These are phyloP conservation scores for Pandemis heparana DNA, from an alignment of 2,888 invertebrate species.

Conservation along the genomic window DNA sequence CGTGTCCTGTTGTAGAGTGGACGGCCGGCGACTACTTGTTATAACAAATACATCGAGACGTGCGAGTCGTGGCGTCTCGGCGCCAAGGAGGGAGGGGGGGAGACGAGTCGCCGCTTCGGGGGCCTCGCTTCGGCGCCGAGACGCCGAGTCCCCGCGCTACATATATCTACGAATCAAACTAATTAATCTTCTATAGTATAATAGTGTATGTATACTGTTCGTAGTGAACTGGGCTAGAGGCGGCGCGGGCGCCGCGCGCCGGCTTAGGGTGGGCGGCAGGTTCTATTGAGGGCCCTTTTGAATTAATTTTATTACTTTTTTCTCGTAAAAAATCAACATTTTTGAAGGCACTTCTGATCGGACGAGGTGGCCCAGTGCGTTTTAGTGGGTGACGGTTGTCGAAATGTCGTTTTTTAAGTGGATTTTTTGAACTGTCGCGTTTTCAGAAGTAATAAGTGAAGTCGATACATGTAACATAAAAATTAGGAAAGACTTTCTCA, in stretches of 20 bases:
- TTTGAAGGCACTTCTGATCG: slow-evolving; percentile 97
- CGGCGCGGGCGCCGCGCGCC: slow-evolving; percentile 71
- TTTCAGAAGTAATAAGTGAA: slow-evolving; percentile 7
- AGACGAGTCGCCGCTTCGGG: slow-evolving; percentile 14
- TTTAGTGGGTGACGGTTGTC: slow-evolving; percentile 83
- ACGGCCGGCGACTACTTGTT: slow-evolving; percentile 80
- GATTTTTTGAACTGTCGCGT: slow-evolving; percentile 49
- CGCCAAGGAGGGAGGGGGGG: slow-evolving; percentile 26
- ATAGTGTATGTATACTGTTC: slow-evolving; percentile 80
- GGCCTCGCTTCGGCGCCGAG: slow-evolving; percentile 37
- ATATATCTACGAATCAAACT: slow-evolving; percentile 85
- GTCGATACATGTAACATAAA: background rate
- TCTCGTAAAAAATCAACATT: slow-evolving; percentile 94
- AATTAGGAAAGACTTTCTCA: background rate
- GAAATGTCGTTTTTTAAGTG: slow-evolving; percentile 53
- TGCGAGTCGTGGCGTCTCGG: slow-evolving; percentile 57
- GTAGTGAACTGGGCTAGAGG: slow-evolving; percentile 69
- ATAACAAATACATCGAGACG: slow-evolving; percentile 84
- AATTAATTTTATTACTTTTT: slow-evolving; percentile 88
- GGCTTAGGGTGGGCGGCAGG: slow-evolving; percentile 89
- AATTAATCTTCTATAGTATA: slow-evolving; percentile 85
- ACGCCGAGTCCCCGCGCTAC: slow-evolving; percentile 69
- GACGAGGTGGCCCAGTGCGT: slow-evolving; percentile 96
- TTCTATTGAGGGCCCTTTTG: slow-evolving; percentile 96
- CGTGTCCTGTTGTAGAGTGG: slow-evolving; percentile 69